A percentile compares a stretch with the other conserved stretches of the same genome.
Evolutionary conservation across 2,888 invertebrate species (phyloP).

Genomic region (Hylaea fasciaria): DNA sequence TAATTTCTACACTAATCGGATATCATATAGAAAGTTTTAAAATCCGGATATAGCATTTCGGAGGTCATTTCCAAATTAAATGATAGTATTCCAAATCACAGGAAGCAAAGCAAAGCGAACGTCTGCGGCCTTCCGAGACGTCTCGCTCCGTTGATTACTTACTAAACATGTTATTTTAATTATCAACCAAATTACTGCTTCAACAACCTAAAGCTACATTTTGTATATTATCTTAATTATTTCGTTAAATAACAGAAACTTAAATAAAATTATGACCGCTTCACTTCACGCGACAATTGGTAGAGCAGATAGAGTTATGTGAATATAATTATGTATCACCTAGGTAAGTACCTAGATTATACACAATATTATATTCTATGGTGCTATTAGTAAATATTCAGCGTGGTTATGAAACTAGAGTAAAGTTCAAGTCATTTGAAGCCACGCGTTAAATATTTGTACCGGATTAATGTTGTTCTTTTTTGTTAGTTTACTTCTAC

Average conservation of each 20-base stretch:
- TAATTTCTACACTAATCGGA: conserved; percentile 5
- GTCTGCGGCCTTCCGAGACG: conserved; percentile 67
- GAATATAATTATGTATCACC: no score
- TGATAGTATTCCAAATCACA: conserved; percentile 53
- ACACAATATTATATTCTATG: neutral
- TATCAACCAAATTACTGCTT: conserved; percentile 17
- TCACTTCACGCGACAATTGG: no score
- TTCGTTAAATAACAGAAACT: neutral
- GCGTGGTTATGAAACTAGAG: conserved; percentile 15
- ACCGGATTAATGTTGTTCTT: no score
- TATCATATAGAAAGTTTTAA: conserved; percentile 38
- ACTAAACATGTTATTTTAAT: conserved; percentile 39
- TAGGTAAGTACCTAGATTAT: no score
- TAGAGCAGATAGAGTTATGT: no score
- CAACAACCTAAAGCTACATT: neutral
- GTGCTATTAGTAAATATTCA: neutral
- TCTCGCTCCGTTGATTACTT: conserved; percentile 58
- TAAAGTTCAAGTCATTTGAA: no score
- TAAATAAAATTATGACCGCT: neutral
- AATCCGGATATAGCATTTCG: conserved; percentile 36
- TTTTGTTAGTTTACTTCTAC: no score
- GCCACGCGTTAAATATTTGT: no score
- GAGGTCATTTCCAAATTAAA: conserved; percentile 37
- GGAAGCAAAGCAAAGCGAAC: conserved; percentile 55
- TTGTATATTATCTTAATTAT: neutral